Evolutionary conservation across 1,140 invertebrate species (phyloP), one percentile per base, ranked within the genome.

Genomic region (Eupristina koningsbergeri): DNA sequence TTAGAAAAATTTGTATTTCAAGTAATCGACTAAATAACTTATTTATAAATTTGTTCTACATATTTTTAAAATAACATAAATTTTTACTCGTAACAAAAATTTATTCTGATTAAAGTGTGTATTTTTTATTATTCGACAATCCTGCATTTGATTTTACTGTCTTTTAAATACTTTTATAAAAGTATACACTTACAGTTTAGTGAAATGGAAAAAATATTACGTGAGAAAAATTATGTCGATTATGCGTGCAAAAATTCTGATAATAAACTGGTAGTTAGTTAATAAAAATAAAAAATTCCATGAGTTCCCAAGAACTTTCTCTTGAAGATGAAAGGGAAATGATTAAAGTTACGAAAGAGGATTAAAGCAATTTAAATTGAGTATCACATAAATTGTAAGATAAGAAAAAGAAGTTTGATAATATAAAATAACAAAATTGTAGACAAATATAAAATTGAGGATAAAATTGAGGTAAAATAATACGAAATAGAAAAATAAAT

Each of bases 301-400:
- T 11, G 31, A n/a, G 19, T 22, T 3, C 45, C 31, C 19, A 8
- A 17, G 6, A 39, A 53, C 39, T 77, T n/a, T 39, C 15, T 26
- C 63, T 22, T 26, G 29, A 79, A 78, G n/a, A 84, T 50, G 47
- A 11, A 47, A 64, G 39, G n/a, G 76, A 41, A 61, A 71, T 67
- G 74, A 78, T 58, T n/a, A 71, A n/a, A 53, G 26, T 53, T 45
- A 64, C 3, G 39, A 13, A 22, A 47, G 53, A 75, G 71, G 29
- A 82, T 75, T 74, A 77, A 83, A 83, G 73, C 69, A 76, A 83
- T 83, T 76, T 83, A 75, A 76, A 69, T 29, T 64, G 63, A 83
- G 78, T 71, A 47, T 61, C 50, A 31, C 53, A 45, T 1, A 11
- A 71, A 71, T 26, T 58, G 22, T 71, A 41, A 17, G 0, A 22